Conservation (phyloP, 1,140 invertebrate species). For the Psix sp. region DNA sequence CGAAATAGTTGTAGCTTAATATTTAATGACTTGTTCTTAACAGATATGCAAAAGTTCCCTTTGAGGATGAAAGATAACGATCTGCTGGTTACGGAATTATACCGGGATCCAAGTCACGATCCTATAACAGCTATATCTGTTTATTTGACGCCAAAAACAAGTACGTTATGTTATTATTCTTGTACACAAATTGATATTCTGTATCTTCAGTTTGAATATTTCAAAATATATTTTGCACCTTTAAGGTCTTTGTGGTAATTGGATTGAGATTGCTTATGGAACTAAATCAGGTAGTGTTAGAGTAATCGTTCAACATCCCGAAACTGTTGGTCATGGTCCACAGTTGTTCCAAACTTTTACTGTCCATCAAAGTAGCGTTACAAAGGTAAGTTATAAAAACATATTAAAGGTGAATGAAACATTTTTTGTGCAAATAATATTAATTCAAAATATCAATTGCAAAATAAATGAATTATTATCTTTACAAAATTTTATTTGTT, state of each 20-base stretch:
- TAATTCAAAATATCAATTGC: too few relatives aligned
- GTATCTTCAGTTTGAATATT: not conserved
- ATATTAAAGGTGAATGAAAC: too few relatives aligned
- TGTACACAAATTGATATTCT: not conserved
- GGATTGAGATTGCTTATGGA: slow-evolving; percentile 99
- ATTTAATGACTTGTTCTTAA: too few relatives aligned
- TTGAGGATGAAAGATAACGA: slow-evolving; percentile 99
- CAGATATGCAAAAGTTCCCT: slow-evolving; percentile 99
- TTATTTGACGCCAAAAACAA: slow-evolving; percentile 98
- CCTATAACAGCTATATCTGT: slow-evolving; percentile 99
- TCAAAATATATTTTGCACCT: slow-evolving; percentile 60
- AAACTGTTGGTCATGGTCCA: slow-evolving; percentile 97
- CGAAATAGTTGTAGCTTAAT: too few relatives aligned
- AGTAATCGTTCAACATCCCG: slow-evolving; percentile 98
- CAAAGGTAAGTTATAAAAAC: slow-evolving; percentile 85
- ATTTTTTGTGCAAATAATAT: too few relatives aligned
- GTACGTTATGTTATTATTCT: slow-evolving; percentile 78
- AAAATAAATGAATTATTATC: too few relatives aligned
- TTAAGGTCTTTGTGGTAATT: slow-evolving; percentile 95
- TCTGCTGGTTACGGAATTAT: slow-evolving; percentile 96
- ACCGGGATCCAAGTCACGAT: slow-evolving; percentile 95
- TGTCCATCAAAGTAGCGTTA: slow-evolving; percentile 96
- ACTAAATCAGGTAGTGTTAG: slow-evolving; percentile 95
- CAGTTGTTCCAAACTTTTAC: slow-evolving; percentile 99
- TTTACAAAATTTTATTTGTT: slow-evolving; percentile 9